Conservation (phyloP, 2,888 invertebrate genomes). For the Leptopilina syphax region DNA sequence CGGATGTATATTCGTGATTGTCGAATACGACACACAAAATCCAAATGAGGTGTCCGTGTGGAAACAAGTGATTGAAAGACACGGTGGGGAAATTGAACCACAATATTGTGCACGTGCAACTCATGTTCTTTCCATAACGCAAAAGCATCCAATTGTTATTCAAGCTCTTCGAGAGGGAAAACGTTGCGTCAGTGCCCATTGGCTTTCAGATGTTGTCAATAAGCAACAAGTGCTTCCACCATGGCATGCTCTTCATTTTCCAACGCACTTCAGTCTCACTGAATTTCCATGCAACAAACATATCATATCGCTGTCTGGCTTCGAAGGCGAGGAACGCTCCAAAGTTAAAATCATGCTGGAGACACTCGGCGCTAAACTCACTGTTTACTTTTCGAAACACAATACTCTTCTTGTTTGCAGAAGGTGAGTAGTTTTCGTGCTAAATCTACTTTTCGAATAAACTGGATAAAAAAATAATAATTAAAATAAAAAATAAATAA, state of each 20-base stretch:
- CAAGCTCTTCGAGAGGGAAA: conserved; percentile 86
- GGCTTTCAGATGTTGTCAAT: conserved; percentile 94
- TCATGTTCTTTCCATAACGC: conserved; percentile 94
- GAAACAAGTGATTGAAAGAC: conserved; percentile 86
- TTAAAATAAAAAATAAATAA: too few relatives aligned
- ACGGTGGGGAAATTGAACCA: conserved; percentile 93
- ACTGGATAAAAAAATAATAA: too few relatives aligned
- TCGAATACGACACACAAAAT: conserved; percentile 87
- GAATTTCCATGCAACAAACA: conserved; percentile 87
- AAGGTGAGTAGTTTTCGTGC: conserved; percentile 62
- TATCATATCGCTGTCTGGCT: conserved; percentile 92
- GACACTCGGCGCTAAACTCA: conserved; percentile 90
- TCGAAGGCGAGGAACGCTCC: conserved; percentile 90
- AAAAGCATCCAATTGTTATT: conserved; percentile 93
- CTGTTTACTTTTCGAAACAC: conserved; percentile 87
- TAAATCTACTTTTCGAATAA: conserved; percentile 42
- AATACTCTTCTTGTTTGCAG: conserved; percentile 88
- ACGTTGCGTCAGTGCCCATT: conserved; percentile 89
- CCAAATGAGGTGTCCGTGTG: conserved; percentile 82
- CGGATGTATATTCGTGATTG: conserved; percentile 95
- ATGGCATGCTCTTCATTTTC: conserved; percentile 95
- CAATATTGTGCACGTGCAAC: conserved; percentile 92
- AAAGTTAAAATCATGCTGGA: conserved; percentile 91
- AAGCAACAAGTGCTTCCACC: conserved; percentile 93
- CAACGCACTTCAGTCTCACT: conserved; percentile 83